phyloP scores from a whole-genome alignment of 2,797 vertebrate species.

The Galagoides demidoff region DNA sequence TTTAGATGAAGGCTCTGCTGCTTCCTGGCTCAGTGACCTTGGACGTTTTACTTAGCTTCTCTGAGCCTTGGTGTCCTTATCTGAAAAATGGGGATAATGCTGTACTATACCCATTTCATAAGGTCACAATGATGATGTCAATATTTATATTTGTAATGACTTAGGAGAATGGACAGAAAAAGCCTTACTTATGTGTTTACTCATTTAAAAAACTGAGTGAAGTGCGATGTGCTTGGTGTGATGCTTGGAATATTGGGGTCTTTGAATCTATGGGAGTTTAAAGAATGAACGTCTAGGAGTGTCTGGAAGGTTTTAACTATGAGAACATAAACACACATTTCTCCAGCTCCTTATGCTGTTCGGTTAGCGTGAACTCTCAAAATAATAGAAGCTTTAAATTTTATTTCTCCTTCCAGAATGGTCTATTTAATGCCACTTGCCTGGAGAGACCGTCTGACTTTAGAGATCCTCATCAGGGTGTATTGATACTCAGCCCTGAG shows the following conservation, averaged over 20 bases:
- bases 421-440: slow-evolving; percentile 62
- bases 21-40: background rate
- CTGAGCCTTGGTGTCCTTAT: background rate
- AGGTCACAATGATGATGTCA: background rate
- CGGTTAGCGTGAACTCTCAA: slow-evolving; percentile 40
- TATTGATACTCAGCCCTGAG: slow-evolving; percentile 46
- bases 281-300: slow-evolving; percentile 1
- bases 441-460: slow-evolving; percentile 49
- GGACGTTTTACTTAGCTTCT: background rate
- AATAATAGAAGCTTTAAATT: slow-evolving; percentile 61
- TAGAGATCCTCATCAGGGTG: slow-evolving; percentile 33
- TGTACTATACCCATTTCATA: background rate
- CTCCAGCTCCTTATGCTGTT: slow-evolving; percentile 3
- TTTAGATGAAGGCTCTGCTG: background rate
- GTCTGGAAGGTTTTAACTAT: slow-evolving; percentile 12
- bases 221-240: background rate
- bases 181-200: background rate
- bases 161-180: background rate
- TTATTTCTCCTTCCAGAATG: slow-evolving; percentile 41
- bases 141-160: background rate
- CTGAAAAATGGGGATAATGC: background rate
- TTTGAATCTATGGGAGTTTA: background rate
- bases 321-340: background rate
- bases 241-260: background rate
- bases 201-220: background rate